Base-by-base conservation (phyloP, 2,888 invertebrate species). In the Trichogramma dendrolimi region DNA sequence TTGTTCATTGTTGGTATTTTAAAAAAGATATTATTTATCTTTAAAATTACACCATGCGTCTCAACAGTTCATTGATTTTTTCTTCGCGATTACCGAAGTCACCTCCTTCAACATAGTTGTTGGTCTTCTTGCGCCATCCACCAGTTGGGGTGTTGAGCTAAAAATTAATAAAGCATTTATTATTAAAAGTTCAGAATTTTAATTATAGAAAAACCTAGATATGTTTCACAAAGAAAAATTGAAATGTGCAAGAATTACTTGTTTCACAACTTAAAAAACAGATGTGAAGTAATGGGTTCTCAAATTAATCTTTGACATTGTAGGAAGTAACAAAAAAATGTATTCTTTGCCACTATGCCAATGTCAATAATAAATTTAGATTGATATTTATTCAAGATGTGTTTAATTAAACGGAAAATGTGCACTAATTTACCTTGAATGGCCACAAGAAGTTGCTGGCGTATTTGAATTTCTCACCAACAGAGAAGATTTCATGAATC, bases 371-470 rank as follows among this genome's bases (percentile, higher is more conserved):
- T 48, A 27, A 1, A 51, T 44, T 39, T 50, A 27, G 27, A 39
- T 48, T 27, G 4, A 39, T 40, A 8, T 49, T 41, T 51, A 47
- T 53, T 40, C 4, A 27, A n/a, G 39, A 44, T 5, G 6, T 50
- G 6, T 8, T 8, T 57, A 4, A 53, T 14, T 42, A 2, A 55
- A 55, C 51, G 6, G 27, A 27, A 48, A 51, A 56, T 40, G 52
- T 55, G 58, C 39, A 40, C 44, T 61, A 44, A 47, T 65, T 67
- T 76, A 83, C 83, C 81, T 98, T 99, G 87, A 99, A 99, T 67
- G 96, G 96, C 98, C 98, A 99, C 74, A 99, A 85, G 89, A 97
- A 99, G 85, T 98, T 97, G 77, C 94, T 92, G 62, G 94, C 97
- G 72, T 91, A 89, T 84, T 97, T 95, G 82, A 92, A 91, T 76